These are phyloP conservation scores for Peromyscus maniculatus DNA, from an alignment of 2,113 vertebrate species.

Conservation along the genomic window DNA sequence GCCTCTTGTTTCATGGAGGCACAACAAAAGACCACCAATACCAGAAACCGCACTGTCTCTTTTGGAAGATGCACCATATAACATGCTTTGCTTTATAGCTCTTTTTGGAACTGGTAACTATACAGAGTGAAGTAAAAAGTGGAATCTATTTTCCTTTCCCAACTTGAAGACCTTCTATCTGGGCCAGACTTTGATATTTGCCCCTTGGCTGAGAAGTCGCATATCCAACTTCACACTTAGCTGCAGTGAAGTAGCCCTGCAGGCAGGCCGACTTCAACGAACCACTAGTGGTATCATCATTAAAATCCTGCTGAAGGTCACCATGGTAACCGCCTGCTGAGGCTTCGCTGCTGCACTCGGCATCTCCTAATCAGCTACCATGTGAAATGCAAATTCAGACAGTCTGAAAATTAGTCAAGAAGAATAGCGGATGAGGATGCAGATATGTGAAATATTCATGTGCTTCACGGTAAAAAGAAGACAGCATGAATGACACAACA, in stretches of 20 bases:
- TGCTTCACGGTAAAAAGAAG: slow-evolving; percentile 91
- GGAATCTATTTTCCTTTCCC: slow-evolving; percentile 82
- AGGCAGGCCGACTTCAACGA: slow-evolving; percentile 94
- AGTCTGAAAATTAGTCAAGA: slow-evolving; percentile 99
- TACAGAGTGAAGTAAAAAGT: slow-evolving; percentile 76
- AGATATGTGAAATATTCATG: slow-evolving; percentile 99
- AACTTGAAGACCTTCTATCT: slow-evolving; percentile 87
- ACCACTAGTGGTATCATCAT: slow-evolving; percentile 96
- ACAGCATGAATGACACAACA: slow-evolving; percentile 99
- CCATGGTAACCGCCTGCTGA: slow-evolving; percentile 98
- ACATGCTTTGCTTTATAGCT: slow-evolving; percentile 69
- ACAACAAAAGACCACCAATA: slow-evolving; percentile 32
- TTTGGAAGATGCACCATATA: slow-evolving; percentile 62
- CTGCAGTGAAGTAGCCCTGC: slow-evolving; percentile 91
- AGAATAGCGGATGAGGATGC: slow-evolving; percentile 95
- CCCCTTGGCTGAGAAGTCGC: slow-evolving; percentile 90
- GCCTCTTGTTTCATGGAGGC: slow-evolving; percentile 30
- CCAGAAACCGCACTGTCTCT: neutral
- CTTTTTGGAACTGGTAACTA: slow-evolving; percentile 70
- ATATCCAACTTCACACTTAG: slow-evolving; percentile 91
- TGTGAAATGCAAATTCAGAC: slow-evolving; percentile 99
- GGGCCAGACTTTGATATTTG: slow-evolving; percentile 90
- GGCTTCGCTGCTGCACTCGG: slow-evolving; percentile 92
- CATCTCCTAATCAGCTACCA: slow-evolving; percentile 95
- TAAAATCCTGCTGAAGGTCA: slow-evolving; percentile 96